Percentiles rank a stretch among this genome's conserved stretches.
phyloP scores from a whole-genome alignment of 1,140 invertebrate genomes.

The Ips nitidus region DNA sequence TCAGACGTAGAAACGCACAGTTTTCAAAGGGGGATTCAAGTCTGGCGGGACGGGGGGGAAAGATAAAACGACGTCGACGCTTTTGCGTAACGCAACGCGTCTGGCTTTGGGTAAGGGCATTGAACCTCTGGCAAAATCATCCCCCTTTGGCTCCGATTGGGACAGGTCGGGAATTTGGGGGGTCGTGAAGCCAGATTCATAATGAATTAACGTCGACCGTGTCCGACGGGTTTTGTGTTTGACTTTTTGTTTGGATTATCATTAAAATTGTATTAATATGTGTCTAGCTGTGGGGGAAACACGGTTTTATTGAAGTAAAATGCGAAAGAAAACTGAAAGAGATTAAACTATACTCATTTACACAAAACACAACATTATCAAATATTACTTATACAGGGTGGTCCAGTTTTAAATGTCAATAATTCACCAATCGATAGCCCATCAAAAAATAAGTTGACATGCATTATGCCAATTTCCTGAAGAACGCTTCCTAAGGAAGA shows the following conservation, averaged over 20 bases:
- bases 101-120: constrained; percentile 1
- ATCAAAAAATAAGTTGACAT: too few relatives aligned
- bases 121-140: not conserved
- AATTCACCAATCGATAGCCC: too few relatives aligned
- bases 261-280: too few relatives aligned
- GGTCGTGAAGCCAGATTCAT: constrained; percentile 3
- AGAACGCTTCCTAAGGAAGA: too few relatives aligned
- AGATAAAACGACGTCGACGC: not conserved
- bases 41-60: not conserved
- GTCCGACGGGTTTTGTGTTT: not conserved
- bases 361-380: too few relatives aligned
- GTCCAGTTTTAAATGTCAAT: too few relatives aligned
- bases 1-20: constrained; percentile 1
- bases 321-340: too few relatives aligned
- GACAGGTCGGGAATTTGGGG: constrained; percentile 12
- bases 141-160: not conserved
- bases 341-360: too few relatives aligned
- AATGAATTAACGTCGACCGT: constrained; percentile 11
- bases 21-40: not conserved
- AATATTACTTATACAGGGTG: too few relatives aligned
- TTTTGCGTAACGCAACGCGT: constrained; percentile 8
- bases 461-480: too few relatives aligned
- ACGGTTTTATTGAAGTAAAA: too few relatives aligned
- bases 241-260: not conserved
- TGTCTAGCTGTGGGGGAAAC: too few relatives aligned